Base-by-base conservation (phyloP, 2,888 invertebrate genomes). In the Eueremaeus valkanovi region DNA sequence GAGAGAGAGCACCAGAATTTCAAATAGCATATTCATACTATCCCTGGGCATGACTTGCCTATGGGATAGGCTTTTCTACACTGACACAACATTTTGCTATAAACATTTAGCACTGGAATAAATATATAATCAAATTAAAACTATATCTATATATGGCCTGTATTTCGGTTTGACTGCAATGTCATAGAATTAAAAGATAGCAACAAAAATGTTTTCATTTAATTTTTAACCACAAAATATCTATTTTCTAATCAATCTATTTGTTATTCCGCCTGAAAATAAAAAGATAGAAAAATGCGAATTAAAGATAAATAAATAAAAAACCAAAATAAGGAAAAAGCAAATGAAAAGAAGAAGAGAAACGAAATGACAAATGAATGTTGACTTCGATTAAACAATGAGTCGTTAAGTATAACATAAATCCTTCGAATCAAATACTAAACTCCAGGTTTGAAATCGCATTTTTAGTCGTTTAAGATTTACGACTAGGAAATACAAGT, bases 401-500 rank as follows among this genome's bases (percentile, higher is more conserved):
- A 55, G 27, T 55, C 5, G 16, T 55, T 55, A 55, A 55, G 27
- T 55, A 45, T 55, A 55, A 55, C 21, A 55, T 55, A 55, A 55
- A 55, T 55, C 55, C 55, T 55, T 55, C 55, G 24, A 55, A 55
- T 27, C 3, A 21, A 55, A 27, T 27, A 55, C 55, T 55, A 27
- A 21, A 27, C 18, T 45, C 8, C 8, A 45, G 18, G 45, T 16
- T 16, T 5, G 18, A 45, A 45, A 45, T 16, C 9, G 55, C 24
- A 55, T 55, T 55, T 45, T n/a, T 55, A 55, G n/a, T 55, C 55
- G 55, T 27, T 27, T 16, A 55, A 55, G 55, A 55, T 55, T 55
- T 55, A 55, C 55, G 55, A 55, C 55, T 55, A 55, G 55, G 55
- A 55, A 55, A 55, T 55, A 55, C 55, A n/a, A n/a, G n/a, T n/a